Evolutionary conservation across 2,113 vertebrate genomes (phyloP), one percentile per base, ranked within the genome.

Genomic region (Sorex fumeus): DNA sequence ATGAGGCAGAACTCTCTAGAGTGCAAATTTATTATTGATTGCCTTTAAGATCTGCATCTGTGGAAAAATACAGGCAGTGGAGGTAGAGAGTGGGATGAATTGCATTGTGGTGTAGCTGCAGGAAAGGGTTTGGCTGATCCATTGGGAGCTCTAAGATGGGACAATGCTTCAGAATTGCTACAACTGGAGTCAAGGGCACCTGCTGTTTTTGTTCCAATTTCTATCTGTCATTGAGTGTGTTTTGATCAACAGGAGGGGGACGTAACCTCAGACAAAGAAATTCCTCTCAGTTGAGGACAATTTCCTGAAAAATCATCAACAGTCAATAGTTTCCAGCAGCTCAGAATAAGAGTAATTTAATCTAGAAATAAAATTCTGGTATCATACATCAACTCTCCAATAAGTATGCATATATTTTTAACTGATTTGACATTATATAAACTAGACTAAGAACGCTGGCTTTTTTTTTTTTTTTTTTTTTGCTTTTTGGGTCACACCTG

Each of bases 1-100:
- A 67, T 64, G 36, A 87, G 9, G 15, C 23, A 95, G 36, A 89
- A 7, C 62, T 71, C 62, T 71, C 95, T 30, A 60, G 75, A 64
- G 32, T 89, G 47, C 81, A 95, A 94, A 60, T 90, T 27, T 75
- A 62, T 72, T 88, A 67, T 45, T 15, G 43, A 84, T 25, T 84
- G 18, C 62, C 69, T 47, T 94, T 36, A 92, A 77, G 81, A 30
- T 90, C 85, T 78, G 84, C 81, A 92, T 64, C 80, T 95, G 74
- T 80, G 32, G 79, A 75, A 40, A 30, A 66, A 3, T 34, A 64
- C 81, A 87, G 62, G 34, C 82, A 84, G n/a, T 6, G 13, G 57
- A 32, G 64, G 47, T 84, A 78, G 82, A 50, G 2, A 88, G 18
- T 87, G 7, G n/a, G 28, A 60, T 90, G 47, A 81, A 50, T 9